Evolutionary conservation across 2,113 vertebrate species (phyloP).

Genomic region (Megatriorchis doriae): DNA sequence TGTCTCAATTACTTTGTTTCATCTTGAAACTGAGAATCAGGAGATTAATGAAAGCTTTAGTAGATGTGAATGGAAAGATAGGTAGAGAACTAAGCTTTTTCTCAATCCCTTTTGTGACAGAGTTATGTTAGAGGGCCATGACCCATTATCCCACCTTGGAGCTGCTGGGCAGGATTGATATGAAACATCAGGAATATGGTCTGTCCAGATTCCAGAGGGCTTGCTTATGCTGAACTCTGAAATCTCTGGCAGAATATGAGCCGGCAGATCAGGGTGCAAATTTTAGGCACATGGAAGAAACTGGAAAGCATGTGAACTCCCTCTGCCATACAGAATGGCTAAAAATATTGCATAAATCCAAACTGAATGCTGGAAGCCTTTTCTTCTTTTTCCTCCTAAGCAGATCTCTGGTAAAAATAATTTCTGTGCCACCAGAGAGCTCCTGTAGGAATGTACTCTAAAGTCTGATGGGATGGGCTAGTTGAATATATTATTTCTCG

Average conservation of each 20-base stretch:
- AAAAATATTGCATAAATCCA: background rate
- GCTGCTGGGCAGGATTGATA: background rate
- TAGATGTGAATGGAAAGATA: background rate
- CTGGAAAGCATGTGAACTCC: background rate
- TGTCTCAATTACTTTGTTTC: background rate
- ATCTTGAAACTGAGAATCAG: background rate
- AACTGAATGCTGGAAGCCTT: background rate
- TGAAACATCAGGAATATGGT: background rate
- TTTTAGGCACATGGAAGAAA: background rate
- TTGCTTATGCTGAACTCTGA: background rate
- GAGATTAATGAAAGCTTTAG: conserved; percentile 4
- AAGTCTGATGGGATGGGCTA: background rate
- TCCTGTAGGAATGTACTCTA: background rate
- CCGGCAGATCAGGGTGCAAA: background rate
- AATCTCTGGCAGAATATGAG: background rate
- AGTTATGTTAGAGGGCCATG: background rate
- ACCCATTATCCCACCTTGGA: background rate
- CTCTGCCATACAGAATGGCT: background rate
- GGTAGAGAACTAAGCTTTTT: background rate
- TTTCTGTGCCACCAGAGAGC: background rate
- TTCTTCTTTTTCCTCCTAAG: background rate
- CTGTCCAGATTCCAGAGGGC: background rate
- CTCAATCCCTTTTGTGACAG: background rate
- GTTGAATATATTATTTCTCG: background rate
- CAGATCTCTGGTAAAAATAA: background rate